Evolutionary conservation across 2,113 vertebrate species (phyloP), one percentile per base, ranked within the genome.

Genomic region (Cavia porcellus): DNA sequence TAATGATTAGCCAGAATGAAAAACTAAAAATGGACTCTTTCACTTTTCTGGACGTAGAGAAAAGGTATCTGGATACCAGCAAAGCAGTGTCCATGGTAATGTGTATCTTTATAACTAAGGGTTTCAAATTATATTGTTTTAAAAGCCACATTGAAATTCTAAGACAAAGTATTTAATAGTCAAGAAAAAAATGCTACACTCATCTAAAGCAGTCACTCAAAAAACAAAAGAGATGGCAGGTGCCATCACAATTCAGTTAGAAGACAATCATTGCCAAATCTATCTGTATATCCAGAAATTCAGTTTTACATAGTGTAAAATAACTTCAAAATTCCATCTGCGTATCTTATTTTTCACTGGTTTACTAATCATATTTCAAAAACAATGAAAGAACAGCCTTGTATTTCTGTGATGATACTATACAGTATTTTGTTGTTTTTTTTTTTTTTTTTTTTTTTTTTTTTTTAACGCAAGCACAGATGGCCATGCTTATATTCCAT

Each of bases 391-490:
- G 10, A n/a, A 50, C 86, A 61, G n/a, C 47, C 81, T 92, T 47
- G 35, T 87, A 80, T 89, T 79, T 94, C 83, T 80, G 9, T 82
- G 52, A 83, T 88, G 28, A 62, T 95, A 52, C 74, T 22, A 64
- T 87, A 72, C 70, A 74, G 89, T 82, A 81, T 96, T 88, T 88
- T 5, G 5, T 50, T 50, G 47, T 50, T 50, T 50, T 50, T 52
- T 52, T 82, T 84, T 96, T 88, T 77, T 4, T 50, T 50, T 50
- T 5, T 50, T 50, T 50, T 50, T 52, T 52, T 82, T 84, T 96
- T 88, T 77, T 82, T 85, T 96, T 88, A 72, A 97, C 81, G 87
- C 50, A 79, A 62, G 20, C 84, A 86, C 92, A 94, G 85, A 95
- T 96, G 96, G 59, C 50, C 68, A 6, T 64, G 94, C 38, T 92